phyloP scores from a whole-genome alignment of 2,888 invertebrate genomes.

The Tupiocoris notatus region DNA sequence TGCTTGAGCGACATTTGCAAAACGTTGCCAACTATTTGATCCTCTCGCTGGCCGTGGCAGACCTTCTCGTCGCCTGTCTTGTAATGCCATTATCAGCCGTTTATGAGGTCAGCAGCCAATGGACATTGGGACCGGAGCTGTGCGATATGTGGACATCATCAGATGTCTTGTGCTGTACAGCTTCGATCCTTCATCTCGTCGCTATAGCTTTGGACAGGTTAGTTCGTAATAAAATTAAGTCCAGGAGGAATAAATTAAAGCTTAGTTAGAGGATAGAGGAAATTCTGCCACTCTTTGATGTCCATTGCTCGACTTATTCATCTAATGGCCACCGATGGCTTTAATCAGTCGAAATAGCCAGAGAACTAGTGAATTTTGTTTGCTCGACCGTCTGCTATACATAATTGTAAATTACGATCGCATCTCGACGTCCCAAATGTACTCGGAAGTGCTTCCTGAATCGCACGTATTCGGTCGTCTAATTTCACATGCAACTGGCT shows the following conservation, averaged over 20 bases:
- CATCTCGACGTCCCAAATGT: not conserved
- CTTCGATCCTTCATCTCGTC: conserved; percentile 76
- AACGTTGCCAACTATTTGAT: conserved; percentile 89
- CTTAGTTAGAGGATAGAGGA: too few species aligned
- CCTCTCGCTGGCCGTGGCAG: conserved; percentile 85
- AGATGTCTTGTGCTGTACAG: conserved; percentile 87
- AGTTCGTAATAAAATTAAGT: too few species aligned
- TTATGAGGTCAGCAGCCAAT: conserved; percentile 71
- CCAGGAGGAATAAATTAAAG: too few species aligned
- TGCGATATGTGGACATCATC: conserved; percentile 94
- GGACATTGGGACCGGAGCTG: conserved; percentile 80
- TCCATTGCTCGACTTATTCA: too few species aligned
- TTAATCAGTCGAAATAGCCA: too few species aligned
- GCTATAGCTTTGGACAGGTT: conserved; percentile 80
- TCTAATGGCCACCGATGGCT: too few species aligned
- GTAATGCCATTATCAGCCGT: conserved; percentile 74
- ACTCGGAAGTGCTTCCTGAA: not conserved
- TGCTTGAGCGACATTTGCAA: conserved; percentile 81
- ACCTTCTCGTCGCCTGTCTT: conserved; percentile 81
- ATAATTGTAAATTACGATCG: not conserved
- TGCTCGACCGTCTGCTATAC: not conserved
- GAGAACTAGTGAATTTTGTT: too few species aligned
- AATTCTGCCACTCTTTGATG: too few species aligned
- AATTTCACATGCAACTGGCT: not conserved
- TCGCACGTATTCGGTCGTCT: not conserved